phyloP scores from a whole-genome alignment of 1,140 invertebrate genomes.

The Nephila pilipes region DNA sequence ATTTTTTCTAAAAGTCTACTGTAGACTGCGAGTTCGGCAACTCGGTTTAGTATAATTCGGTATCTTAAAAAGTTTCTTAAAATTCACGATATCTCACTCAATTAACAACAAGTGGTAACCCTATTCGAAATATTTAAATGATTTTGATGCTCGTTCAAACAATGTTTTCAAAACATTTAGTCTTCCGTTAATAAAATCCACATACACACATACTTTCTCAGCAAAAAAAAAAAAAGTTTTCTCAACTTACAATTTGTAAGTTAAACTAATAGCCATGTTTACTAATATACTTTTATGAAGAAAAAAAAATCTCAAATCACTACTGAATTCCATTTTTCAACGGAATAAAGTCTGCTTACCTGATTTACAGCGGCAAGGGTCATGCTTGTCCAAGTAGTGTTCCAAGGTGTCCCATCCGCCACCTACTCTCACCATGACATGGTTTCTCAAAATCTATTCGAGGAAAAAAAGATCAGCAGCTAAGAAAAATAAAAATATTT shows the following conservation, averaged over 20 bases:
- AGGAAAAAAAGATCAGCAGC: conserved; percentile 11
- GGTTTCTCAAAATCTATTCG: conserved; percentile 92
- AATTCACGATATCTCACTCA: no score
- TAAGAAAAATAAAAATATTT: not conserved
- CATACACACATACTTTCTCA: no score
- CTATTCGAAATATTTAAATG: no score
- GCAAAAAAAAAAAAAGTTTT: not conserved
- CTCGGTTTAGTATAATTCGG: no score
- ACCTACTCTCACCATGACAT: conserved; percentile 98
- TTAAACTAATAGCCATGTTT: not conserved
- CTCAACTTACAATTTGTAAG: not conserved
- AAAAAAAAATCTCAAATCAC: not conserved
- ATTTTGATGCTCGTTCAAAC: no score
- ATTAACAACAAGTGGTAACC: no score
- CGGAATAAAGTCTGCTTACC: conserved; percentile 79
- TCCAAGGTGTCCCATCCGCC: conserved; percentile 98
- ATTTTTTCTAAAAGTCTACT: no score
- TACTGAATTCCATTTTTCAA: no score
- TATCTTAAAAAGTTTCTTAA: no score
- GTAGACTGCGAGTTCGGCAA: no score
- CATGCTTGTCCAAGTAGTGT: conserved; percentile 97
- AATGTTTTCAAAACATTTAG: no score
- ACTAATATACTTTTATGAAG: not conserved
- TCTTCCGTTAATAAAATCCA: no score
- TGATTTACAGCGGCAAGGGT: conserved; percentile 93